phyloP scores from a whole-genome alignment of 1,140 invertebrate species.

The Anoplophora glabripennis region DNA sequence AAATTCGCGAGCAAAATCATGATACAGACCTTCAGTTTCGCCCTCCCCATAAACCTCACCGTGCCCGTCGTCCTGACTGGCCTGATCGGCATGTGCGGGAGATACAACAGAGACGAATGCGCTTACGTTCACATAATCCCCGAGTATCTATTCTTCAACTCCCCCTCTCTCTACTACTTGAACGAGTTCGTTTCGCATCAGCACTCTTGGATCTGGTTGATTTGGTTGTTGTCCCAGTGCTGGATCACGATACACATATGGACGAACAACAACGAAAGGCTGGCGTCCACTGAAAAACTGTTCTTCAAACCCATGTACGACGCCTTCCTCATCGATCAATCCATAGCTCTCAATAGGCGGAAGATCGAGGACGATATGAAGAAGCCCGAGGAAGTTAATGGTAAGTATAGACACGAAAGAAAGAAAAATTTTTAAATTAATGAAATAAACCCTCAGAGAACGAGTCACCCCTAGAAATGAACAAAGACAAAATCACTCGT shows the following conservation, averaged over 20 bases:
- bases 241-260: conserved; percentile 97
- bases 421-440: conserved; percentile 73
- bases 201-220: conserved; percentile 88
- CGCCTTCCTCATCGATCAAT: conserved; percentile 89
- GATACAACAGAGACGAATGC: conserved; percentile 81
- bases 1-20: conserved; percentile 96
- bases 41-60: conserved; percentile 89
- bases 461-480: conserved; percentile 56
- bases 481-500: conserved; percentile 83
- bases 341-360: conserved; percentile 88
- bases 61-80: conserved; percentile 87
- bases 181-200: conserved; percentile 83
- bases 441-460: background rate
- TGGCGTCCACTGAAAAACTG: conserved; percentile 93
- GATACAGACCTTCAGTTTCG: conserved; percentile 94
- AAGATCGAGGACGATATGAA: conserved; percentile 92
- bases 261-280: conserved; percentile 94
- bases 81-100: conserved; percentile 86
- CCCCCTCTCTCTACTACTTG: conserved; percentile 75
- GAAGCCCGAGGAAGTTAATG: conserved; percentile 84
- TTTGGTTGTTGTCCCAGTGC: conserved; percentile 92
- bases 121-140: conserved; percentile 82
- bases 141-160: conserved; percentile 87
- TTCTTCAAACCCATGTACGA: conserved; percentile 96
- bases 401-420: conserved; percentile 87